Conservation (phyloP, 2,888 invertebrate species). For the Erebia aethiops region DNA sequence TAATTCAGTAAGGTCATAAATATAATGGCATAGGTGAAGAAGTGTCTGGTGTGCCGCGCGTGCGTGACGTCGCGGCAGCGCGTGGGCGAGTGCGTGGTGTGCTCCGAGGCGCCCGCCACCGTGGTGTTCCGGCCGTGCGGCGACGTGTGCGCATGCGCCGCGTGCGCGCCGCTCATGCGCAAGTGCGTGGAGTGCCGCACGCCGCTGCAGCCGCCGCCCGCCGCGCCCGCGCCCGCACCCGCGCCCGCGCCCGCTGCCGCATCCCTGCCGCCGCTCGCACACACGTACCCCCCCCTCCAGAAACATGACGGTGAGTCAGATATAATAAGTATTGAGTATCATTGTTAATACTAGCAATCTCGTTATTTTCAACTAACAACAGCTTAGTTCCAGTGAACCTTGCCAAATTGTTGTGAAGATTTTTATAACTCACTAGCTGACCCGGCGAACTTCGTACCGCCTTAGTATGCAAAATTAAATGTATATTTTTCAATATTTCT, state of each 20-base stretch:
- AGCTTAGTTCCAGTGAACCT: too few species aligned
- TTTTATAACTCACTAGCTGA: too few species aligned
- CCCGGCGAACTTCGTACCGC: too few species aligned
- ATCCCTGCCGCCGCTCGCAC: constrained; percentile 24
- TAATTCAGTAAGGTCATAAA: neutral
- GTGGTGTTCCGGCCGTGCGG: constrained; percentile 97
- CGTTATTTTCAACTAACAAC: neutral
- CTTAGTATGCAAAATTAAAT: too few species aligned
- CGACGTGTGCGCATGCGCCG: constrained; percentile 94
- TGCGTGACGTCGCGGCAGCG: constrained; percentile 89
- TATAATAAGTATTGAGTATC: neutral
- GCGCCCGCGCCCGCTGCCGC: constrained; percentile 41
- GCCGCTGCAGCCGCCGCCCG: constrained; percentile 81
- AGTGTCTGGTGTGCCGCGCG: constrained; percentile 96
- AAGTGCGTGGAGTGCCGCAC: constrained; percentile 98
- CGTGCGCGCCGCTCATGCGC: constrained; percentile 97
- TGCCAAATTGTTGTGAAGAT: too few species aligned
- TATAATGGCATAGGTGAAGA: constrained; percentile 86
- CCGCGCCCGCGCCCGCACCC: constrained; percentile 58
- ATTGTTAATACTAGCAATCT: neutral
- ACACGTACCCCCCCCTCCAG: constrained; percentile 32
- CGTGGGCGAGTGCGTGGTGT: constrained; percentile 98
- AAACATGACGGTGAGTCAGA: constrained; percentile 19
- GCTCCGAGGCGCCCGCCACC: constrained; percentile 95
- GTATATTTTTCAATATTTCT: too few species aligned